Evolutionary conservation across 2,888 invertebrate species (phyloP).

Genomic region (Didymodactylos carnosus): DNA sequence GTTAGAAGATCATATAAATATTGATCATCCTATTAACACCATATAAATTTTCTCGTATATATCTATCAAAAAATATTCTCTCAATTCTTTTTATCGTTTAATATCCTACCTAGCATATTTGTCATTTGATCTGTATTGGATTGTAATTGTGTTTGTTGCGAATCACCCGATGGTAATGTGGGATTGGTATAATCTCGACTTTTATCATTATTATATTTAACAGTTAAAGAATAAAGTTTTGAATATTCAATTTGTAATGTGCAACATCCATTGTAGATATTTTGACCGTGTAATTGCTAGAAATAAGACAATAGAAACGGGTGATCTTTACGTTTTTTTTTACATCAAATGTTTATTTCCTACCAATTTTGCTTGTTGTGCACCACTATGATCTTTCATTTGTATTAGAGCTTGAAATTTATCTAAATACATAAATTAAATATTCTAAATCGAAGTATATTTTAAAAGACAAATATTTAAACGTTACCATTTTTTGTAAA

Average conservation of each 20-base stretch:
- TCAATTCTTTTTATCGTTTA: no score
- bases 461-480: neutral
- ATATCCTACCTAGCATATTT: no score
- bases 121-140: no score
- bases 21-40: neutral
- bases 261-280: constrained; percentile 98
- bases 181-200: constrained; percentile 87
- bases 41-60: no score
- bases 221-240: constrained; percentile 87
- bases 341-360: neutral
- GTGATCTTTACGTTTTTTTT: neutral
- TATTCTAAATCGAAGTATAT: no score
- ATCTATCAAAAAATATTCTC: no score
- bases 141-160: constrained; percentile 20
- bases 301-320: neutral
- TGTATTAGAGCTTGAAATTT: constrained; percentile 97
- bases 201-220: constrained; percentile 99
- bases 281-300: constrained; percentile 65
- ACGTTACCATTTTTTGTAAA: constrained; percentile 73
- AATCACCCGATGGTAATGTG: constrained; percentile 67
- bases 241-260: constrained; percentile 88
- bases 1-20: neutral
- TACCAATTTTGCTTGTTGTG: constrained; percentile 83
- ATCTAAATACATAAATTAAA: constrained; percentile 27
- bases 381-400: constrained; percentile 85